Conservation (phyloP, 2,888 invertebrate species). For the Cheilosia pagana region DNA sequence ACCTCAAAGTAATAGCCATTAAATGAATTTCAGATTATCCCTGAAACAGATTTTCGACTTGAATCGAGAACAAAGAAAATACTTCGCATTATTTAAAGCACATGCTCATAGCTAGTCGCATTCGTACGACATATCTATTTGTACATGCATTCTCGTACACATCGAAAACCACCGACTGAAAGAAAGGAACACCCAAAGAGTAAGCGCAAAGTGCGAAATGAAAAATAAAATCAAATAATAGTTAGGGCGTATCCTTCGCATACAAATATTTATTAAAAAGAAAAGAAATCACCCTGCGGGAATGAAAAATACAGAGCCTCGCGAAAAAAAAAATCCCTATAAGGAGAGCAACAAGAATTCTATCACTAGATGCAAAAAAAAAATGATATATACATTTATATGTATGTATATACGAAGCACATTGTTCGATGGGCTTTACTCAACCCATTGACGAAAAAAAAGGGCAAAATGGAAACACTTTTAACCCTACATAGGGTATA, state of each 20-base stretch:
- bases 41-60: neutral
- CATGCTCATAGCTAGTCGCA: neutral
- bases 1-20: neutral
- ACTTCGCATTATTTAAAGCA: neutral
- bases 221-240: slow-evolving; percentile 65
- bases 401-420: slow-evolving; percentile 3
- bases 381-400: slow-evolving; percentile 2
- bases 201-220: slow-evolving; percentile 53
- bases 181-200: slow-evolving; percentile 25
- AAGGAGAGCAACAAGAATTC: slow-evolving; percentile 46
- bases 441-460: slow-evolving; percentile 55
- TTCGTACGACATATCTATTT: neutral
- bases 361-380: slow-evolving; percentile 31
- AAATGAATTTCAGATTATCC: neutral
- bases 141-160: neutral
- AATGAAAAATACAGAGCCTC: slow-evolving; percentile 33
- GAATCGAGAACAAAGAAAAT: neutral
- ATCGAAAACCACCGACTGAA: neutral
- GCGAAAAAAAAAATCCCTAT: slow-evolving; percentile 57
- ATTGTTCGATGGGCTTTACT: slow-evolving; percentile 59
- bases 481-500: slow-evolving; percentile 30
- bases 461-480: slow-evolving; percentile 34
- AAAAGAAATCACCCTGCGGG: slow-evolving; percentile 39
- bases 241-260: slow-evolving; percentile 72
- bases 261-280: slow-evolving; percentile 58